Evolutionary conservation across 2,888 invertebrate species (phyloP).

Genomic region (Noctua fimbriata): DNA sequence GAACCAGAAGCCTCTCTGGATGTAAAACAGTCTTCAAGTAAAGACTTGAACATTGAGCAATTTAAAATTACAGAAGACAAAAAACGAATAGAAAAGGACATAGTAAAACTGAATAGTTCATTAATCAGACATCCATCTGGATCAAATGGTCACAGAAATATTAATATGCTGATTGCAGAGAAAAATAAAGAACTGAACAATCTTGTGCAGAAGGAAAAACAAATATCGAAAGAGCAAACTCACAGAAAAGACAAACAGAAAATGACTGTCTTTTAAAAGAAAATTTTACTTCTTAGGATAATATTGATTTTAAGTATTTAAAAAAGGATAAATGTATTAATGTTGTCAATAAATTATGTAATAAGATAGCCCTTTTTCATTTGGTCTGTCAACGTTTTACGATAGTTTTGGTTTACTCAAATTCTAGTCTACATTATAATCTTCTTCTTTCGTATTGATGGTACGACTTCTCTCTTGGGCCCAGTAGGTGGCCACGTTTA

Average conservation of each 20-base stretch:
- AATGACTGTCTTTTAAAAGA: constrained; percentile 92
- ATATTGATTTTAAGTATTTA: constrained; percentile 30
- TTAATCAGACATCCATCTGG: constrained; percentile 91
- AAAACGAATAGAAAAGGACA: constrained; percentile 92
- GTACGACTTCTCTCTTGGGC: neutral
- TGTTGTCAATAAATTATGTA: constrained; percentile 49
- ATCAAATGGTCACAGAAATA: constrained; percentile 91
- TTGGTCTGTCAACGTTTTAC: neutral
- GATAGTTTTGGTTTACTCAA: neutral
- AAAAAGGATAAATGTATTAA: constrained; percentile 15
- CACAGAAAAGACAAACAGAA: constrained; percentile 93
- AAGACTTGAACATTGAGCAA: constrained; percentile 93
- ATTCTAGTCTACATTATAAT: neutral
- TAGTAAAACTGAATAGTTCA: constrained; percentile 92
- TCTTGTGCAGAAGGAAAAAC: constrained; percentile 91
- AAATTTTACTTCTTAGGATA: constrained; percentile 4
- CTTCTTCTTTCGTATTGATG: neutral
- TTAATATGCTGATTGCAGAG: constrained; percentile 91
- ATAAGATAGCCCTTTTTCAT: neutral
- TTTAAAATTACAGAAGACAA: constrained; percentile 94
- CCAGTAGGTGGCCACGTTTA: neutral
- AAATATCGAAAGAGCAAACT: constrained; percentile 92
- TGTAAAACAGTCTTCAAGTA: constrained; percentile 90
- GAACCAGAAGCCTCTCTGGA: constrained; percentile 71
- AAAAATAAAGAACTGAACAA: constrained; percentile 91